Conservation (phyloP, 2,797 vertebrate species). For the Dryobates pubescens region DNA sequence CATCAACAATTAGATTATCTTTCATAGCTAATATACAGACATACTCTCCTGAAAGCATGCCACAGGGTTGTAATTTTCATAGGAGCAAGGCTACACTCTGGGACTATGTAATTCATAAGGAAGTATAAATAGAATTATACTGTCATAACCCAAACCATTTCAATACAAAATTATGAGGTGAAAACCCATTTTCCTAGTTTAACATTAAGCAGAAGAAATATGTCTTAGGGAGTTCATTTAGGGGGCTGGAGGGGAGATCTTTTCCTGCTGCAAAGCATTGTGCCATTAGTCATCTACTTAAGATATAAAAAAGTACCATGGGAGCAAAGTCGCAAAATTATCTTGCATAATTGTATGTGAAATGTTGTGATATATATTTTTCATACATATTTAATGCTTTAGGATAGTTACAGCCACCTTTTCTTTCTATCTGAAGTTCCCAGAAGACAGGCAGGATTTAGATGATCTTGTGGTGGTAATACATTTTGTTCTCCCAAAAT, state of each 20-base stretch:
- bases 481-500: constrained; percentile 11
- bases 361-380: constrained; percentile 37
- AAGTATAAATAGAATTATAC: constrained; percentile 15
- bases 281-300: constrained; percentile 39
- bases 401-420: not conserved
- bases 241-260: not conserved
- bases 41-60: not conserved
- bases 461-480: not conserved
- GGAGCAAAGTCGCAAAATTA: constrained; percentile 5
- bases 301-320: constrained; percentile 26
- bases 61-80: not conserved
- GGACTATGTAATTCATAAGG: not conserved
- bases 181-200: constrained; percentile 49
- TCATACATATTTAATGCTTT: constrained; percentile 53
- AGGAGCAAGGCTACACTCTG: not conserved
- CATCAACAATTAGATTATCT: not conserved
- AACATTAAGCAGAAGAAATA: constrained; percentile 11
- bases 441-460: constrained; percentile 36
- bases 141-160: constrained; percentile 29
- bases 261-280: not conserved
- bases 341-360: not conserved
- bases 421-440: constrained; percentile 14
- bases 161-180: constrained; percentile 19
- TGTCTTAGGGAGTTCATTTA: not conserved
- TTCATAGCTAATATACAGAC: not conserved